A percentile compares a stretch with the other conserved stretches of the same genome.
phyloP scores from a whole-genome alignment of 2,888 invertebrate genomes.

The Apotomis capreana region DNA sequence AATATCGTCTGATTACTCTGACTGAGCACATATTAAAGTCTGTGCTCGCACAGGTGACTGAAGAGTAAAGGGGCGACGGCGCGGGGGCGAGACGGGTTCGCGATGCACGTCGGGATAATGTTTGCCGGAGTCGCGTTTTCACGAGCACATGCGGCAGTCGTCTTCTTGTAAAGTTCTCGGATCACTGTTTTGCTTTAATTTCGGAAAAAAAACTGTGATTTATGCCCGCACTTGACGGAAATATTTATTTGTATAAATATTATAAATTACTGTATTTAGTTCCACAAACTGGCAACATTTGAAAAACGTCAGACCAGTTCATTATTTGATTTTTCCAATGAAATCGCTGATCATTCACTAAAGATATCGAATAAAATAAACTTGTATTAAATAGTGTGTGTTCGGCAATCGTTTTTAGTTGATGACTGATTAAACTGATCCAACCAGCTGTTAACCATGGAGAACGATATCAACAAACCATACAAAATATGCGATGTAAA shows the following conservation, averaged over 20 bases:
- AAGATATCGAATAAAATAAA: conserved; percentile 8
- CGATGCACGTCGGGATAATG: conserved; percentile 11
- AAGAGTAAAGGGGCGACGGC: conserved; percentile 5
- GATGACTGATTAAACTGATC: conserved; percentile 33
- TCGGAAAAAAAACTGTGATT: background rate
- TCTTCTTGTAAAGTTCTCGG: conserved; percentile 7
- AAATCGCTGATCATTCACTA: conserved; percentile 1
- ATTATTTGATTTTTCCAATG: conserved; percentile 11
- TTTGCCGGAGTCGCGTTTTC: conserved; percentile 41
- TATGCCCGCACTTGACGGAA: background rate
- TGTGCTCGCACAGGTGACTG: conserved; percentile 24
- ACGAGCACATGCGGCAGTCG: conserved; percentile 38
- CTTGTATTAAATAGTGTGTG: background rate
- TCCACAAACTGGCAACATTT: conserved; percentile 19
- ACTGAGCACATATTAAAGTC: conserved; percentile 18
- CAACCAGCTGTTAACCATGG: conserved; percentile 68
- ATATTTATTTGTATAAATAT: background rate
- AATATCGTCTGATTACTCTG: background rate
- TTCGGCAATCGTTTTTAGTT: conserved; percentile 13
- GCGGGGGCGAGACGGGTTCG: conserved; percentile 28
- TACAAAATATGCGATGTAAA: conserved; percentile 92
- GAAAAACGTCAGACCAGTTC: conserved; percentile 20
- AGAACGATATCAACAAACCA: conserved; percentile 85
- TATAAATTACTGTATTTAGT: background rate
- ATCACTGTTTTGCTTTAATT: background rate